A percentile compares a stretch with the other conserved stretches of the same genome.
Evolutionary conservation across 2,797 vertebrate genomes (phyloP).

Genomic region (Pseudotriccus pelzelni): DNA sequence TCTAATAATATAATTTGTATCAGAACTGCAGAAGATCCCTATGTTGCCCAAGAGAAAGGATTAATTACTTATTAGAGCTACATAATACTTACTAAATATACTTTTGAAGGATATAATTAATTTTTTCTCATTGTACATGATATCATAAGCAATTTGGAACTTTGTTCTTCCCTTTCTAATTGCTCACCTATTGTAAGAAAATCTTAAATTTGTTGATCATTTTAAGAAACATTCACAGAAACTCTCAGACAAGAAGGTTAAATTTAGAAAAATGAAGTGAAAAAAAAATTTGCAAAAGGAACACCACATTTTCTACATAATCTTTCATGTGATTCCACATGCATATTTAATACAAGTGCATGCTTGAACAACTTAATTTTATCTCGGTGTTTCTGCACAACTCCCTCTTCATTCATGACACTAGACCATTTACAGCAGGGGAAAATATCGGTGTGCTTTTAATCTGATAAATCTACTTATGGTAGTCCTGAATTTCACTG

Average conservation of each 20-base stretch:
- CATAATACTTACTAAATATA: neutral
- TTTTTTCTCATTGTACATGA: neutral
- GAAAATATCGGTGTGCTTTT: neutral
- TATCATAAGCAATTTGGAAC: neutral
- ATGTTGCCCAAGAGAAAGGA: neutral
- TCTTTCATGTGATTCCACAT: neutral
- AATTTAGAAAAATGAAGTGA: neutral
- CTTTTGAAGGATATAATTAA: neutral
- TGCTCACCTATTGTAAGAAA: neutral
- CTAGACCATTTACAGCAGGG: neutral
- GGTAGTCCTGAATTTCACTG: slow-evolving; percentile 4
- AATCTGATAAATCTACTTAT: neutral
- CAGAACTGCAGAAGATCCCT: neutral
- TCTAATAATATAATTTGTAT: neutral
- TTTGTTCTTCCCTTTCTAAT: neutral
- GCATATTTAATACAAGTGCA: neutral
- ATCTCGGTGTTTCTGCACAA: neutral
- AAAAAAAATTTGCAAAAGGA: neutral
- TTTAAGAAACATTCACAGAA: neutral
- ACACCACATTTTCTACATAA: neutral
- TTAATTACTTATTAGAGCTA: neutral
- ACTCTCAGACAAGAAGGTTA: neutral
- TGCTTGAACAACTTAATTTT: neutral
- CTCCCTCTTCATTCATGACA: neutral
- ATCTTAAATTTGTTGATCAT: accelerated